Percentiles rank a stretch among this genome's conserved stretches.
phyloP scores from a whole-genome alignment of 2,113 vertebrate genomes.

The Pan troglodytes region NHGRI_mPanTro3-v2.1_pri NC_072402.2:133883501-133884000 shows the following conservation, averaged over 20 bases:
- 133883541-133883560: neutral
- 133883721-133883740: neutral
- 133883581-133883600: neutral
- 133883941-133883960: neutral
- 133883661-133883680: neutral
- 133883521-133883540: neutral
- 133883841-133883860: neutral
- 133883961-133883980: neutral
- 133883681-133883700: neutral
- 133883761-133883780: neutral
- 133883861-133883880: neutral
- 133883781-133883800: neutral
- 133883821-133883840: neutral
- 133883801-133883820: neutral
- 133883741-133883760: neutral
- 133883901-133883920: neutral
- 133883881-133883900: neutral
- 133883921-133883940: neutral
- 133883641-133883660: neutral
- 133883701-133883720: neutral
- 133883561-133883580: neutral
- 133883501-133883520: neutral
- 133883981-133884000: neutral
- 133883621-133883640: neutral
- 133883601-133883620: neutral